Conservation (phyloP, 2,888 invertebrate genomes). For the Resseliella maxima region DNA sequence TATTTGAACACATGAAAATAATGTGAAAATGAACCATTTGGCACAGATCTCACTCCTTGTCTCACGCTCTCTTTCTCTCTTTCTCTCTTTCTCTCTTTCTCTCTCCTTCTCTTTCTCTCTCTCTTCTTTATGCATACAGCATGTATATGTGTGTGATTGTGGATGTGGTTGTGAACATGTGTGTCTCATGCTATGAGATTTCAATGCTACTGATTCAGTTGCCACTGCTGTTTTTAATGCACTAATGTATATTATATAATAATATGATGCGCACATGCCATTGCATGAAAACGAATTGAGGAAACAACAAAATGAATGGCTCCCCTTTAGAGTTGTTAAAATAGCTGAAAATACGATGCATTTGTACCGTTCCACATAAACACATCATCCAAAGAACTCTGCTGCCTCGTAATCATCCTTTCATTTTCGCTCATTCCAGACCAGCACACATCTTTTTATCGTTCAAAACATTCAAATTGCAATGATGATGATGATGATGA, state of each 20-base stretch:
- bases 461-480: background rate
- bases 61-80: too few species aligned
- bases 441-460: background rate
- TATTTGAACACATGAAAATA: constrained; percentile 48
- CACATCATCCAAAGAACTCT: constrained; percentile 46
- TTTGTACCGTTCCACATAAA: constrained; percentile 23
- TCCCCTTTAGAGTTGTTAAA: background rate
- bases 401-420: background rate
- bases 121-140: background rate
- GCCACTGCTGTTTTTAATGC: background rate
- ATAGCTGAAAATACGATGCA: constrained; percentile 37
- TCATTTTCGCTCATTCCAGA: background rate
- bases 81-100: background rate
- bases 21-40: constrained; percentile 51
- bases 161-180: background rate
- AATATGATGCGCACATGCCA: constrained; percentile 36
- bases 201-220: background rate
- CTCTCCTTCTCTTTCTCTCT: background rate
- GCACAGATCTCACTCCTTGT: background rate
- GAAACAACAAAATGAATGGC: constrained; percentile 14
- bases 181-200: background rate
- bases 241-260: constrained; percentile 30
- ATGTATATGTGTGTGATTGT: background rate
- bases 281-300: constrained; percentile 36
- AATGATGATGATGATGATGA: background rate